A percentile compares a stretch with the other conserved stretches of the same genome.
Evolutionary conservation across 2,113 vertebrate species (phyloP).

Genomic region (Synodontis membranacea): DNA sequence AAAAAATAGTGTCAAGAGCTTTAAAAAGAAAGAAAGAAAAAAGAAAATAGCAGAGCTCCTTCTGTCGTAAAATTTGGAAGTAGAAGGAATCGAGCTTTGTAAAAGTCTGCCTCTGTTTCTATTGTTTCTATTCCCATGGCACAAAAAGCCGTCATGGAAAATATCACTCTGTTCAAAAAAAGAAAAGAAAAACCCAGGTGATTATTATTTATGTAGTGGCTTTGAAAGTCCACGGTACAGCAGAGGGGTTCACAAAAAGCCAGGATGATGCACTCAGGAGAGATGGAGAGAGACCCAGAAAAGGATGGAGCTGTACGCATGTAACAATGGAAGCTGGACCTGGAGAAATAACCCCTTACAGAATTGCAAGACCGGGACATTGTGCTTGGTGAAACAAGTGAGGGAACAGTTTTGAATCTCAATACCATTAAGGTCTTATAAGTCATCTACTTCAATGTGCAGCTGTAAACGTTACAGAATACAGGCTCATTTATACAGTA

Average conservation of each 20-base stretch:
- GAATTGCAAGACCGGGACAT: neutral
- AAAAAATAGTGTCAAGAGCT: neutral
- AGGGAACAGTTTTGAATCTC: neutral
- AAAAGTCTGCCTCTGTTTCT: slow-evolving; percentile 9
- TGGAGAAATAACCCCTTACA: slow-evolving; percentile 5
- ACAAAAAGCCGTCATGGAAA: slow-evolving; percentile 12
- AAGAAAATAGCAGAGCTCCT: neutral
- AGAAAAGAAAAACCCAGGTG: slow-evolving; percentile 1
- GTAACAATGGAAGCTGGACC: slow-evolving; percentile 4
- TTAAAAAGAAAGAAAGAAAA: rapidly evolving
- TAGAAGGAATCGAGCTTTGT: neutral
- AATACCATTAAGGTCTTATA: neutral
- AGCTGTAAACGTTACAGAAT: neutral
- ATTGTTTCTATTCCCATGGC: slow-evolving; percentile 38
- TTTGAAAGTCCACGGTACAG: slow-evolving; percentile 49
- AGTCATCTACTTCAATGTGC: neutral
- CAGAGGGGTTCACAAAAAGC: slow-evolving; percentile 34
- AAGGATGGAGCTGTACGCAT: slow-evolving; percentile 8
- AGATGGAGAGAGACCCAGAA: slow-evolving; percentile 11
- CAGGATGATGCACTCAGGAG: slow-evolving; percentile 1
- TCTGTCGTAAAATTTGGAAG: neutral
- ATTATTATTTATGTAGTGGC: slow-evolving; percentile 42
- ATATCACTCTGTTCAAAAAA: slow-evolving; percentile 28
- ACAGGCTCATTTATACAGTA: neutral
- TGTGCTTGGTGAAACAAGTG: neutral